phyloP scores from a whole-genome alignment of 2,113 vertebrate genomes.

The Dromas ardeola region DNA sequence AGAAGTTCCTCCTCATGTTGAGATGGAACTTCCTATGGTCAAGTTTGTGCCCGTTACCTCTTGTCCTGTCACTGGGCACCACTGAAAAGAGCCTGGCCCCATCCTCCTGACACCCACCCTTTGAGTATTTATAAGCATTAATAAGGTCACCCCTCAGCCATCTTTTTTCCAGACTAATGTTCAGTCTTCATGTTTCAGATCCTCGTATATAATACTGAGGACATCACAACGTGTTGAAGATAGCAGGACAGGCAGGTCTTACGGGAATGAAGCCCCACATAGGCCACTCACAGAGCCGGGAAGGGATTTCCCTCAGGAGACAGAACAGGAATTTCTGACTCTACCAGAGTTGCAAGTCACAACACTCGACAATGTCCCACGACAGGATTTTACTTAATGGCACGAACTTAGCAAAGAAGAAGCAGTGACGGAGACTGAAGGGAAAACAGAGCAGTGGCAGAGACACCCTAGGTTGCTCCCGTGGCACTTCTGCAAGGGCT shows the following conservation, averaged over 20 bases:
- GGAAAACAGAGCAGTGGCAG: background rate
- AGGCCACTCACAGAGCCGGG: background rate
- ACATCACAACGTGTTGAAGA: fast-evolving
- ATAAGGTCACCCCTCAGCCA: no score
- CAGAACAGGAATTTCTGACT: background rate
- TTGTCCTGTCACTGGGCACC: no score
- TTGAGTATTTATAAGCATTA: no score
- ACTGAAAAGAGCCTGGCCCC: no score
- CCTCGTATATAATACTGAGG: fast-evolving
- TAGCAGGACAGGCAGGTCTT: background rate
- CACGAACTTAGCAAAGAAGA: background rate
- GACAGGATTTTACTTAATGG: background rate
- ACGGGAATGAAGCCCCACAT: background rate
- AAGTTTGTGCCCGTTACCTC: no score
- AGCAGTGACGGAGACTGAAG: background rate
- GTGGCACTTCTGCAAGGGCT: background rate
- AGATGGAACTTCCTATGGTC: no score
- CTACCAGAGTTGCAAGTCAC: background rate
- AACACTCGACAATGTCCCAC: background rate
- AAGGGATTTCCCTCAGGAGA: background rate
- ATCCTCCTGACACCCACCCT: no score
- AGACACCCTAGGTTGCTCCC: background rate
- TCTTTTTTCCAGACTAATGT: no score
- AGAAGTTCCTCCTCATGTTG: no score
- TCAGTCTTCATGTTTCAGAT: background rate